phyloP scores from a whole-genome alignment of 1,140 invertebrate species.

The Bombus balteatus region DNA sequence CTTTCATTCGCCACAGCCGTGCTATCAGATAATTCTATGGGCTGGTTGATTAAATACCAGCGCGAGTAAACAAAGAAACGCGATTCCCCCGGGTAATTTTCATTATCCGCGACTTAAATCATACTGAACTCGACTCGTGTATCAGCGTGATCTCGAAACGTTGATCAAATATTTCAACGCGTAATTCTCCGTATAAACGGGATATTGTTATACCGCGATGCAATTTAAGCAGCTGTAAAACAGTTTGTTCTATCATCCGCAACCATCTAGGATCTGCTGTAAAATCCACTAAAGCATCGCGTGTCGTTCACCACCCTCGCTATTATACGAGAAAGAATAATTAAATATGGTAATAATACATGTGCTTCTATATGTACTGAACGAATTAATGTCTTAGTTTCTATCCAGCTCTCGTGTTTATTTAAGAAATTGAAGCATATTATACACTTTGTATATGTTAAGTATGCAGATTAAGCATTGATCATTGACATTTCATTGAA shows the following conservation, averaged over 20 bases:
- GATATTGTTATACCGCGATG: not conserved
- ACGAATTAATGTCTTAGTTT: not conserved
- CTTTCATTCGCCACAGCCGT: not conserved
- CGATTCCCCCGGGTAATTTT: too few species aligned
- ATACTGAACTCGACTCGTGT: not conserved
- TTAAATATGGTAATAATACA: not conserved
- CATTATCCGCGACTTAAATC: not conserved
- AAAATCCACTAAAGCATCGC: not conserved
- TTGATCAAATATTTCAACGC: constrained; percentile 11
- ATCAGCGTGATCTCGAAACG: not conserved
- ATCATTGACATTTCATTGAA: too few species aligned
- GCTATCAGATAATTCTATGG: not conserved
- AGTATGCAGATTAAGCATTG: too few species aligned
- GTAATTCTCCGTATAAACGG: not conserved
- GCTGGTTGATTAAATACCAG: not conserved
- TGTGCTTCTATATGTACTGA: not conserved
- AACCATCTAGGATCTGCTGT: not conserved
- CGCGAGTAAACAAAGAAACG: not conserved
- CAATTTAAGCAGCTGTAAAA: not conserved
- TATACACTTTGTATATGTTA: not conserved
- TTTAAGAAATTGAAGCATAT: not conserved
- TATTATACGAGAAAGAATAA: not conserved
- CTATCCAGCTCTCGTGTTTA: not conserved
- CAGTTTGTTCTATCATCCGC: not conserved
- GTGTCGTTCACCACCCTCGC: not conserved